Evolutionary conservation across 1,140 invertebrate species (phyloP).

Genomic region (Brachionus sp.): DNA sequence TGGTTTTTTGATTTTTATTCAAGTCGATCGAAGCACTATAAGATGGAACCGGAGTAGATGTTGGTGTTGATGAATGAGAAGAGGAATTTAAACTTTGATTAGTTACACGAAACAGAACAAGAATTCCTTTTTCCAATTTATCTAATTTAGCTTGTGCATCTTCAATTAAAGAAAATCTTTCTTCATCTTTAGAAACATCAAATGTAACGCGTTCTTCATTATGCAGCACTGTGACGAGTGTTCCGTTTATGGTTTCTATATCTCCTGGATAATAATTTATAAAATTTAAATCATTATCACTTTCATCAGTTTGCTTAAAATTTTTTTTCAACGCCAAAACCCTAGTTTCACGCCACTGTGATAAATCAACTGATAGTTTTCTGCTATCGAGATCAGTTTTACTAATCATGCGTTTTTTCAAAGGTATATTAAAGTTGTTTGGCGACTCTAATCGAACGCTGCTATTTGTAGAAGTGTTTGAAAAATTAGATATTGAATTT

Average conservation of each 20-base stretch:
- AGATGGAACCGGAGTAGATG: background rate
- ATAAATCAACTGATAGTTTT: background rate
- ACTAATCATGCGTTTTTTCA: conserved; percentile 39
- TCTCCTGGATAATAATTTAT: background rate
- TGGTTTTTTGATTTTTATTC: background rate
- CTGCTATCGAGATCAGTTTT: background rate
- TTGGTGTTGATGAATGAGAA: conserved; percentile 33
- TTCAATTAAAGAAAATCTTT: conserved; percentile 17
- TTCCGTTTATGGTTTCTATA: background rate
- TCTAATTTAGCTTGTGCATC: conserved; percentile 3
- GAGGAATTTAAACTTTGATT: background rate
- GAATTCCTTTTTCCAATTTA: background rate
- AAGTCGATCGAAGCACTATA: background rate
- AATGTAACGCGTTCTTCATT: background rate
- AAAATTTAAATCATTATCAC: background rate
- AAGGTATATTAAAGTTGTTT: background rate
- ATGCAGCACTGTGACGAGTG: background rate
- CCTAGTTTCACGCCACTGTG: background rate
- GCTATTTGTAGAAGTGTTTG: background rate
- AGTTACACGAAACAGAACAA: conserved; percentile 16
- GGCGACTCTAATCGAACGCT: background rate
- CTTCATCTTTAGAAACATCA: conserved; percentile 28
- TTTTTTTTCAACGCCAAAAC: conserved; percentile 2
- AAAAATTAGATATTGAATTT: background rate
- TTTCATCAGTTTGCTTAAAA: background rate